These are phyloP conservation scores for Drosophila varians DNA, from an alignment of 1,140 invertebrate species.

Conservation along the genomic window DNA sequence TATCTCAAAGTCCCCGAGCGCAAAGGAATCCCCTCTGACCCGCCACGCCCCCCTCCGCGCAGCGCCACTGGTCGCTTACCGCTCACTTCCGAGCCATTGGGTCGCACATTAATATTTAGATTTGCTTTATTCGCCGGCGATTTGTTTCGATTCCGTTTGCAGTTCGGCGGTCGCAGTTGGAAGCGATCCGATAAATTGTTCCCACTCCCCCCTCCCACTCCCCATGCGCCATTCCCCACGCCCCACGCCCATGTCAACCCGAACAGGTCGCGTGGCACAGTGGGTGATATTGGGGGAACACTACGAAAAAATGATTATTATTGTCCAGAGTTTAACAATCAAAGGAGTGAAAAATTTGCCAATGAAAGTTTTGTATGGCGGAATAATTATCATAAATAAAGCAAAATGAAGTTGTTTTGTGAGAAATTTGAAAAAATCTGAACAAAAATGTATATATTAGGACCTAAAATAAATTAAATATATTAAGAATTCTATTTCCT, in stretches of 20 bases:
- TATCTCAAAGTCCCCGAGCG: not conserved
- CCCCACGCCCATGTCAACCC: not conserved
- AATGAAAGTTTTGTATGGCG: too few species aligned
- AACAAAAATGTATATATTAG: too few species aligned
- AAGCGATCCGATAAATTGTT: constrained; percentile 35
- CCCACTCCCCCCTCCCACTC: not conserved
- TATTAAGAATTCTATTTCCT: too few species aligned
- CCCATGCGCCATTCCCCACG: not conserved
- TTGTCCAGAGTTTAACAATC: too few species aligned
- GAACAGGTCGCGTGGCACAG: not conserved
- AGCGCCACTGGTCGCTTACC: not conserved
- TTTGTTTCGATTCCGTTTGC: constrained; percentile 71
- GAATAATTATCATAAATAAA: too few species aligned
- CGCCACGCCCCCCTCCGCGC: not conserved
- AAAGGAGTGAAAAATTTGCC: too few species aligned
- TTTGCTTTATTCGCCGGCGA: constrained; percentile 73
- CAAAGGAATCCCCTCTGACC: constrained; percentile 1
- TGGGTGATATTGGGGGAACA: not conserved
- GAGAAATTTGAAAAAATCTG: too few species aligned
- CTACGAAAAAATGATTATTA: not conserved
- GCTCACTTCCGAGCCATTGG: constrained; percentile 71
- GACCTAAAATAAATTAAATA: too few species aligned
- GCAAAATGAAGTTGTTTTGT: too few species aligned
- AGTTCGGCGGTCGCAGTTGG: constrained; percentile 19
- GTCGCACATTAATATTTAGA: constrained; percentile 75